A percentile compares a stretch with the other conserved stretches of the same genome.
Conservation (phyloP, 2,797 vertebrate species). For the Ambastaia sidthimunki region DNA sequence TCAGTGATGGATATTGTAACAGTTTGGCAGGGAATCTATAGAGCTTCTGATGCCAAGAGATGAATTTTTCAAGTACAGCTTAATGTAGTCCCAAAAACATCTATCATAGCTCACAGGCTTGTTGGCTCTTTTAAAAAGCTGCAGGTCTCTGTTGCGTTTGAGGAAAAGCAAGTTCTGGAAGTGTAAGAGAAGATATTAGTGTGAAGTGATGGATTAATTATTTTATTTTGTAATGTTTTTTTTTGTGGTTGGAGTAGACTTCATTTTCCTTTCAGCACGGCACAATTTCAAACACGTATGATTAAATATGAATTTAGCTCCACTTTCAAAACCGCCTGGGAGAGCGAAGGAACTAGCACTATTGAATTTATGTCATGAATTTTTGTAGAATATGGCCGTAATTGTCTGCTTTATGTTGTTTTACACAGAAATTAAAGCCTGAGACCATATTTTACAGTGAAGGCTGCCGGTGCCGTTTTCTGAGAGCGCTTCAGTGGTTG, state of each 20-base stretch:
- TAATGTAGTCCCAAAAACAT: slow-evolving; percentile 33
- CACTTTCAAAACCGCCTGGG: slow-evolving; percentile 48
- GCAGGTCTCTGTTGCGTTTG: slow-evolving; percentile 7
- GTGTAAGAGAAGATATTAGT: slow-evolving; percentile 36
- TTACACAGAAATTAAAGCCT: slow-evolving; percentile 63
- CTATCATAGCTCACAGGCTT: slow-evolving; percentile 26
- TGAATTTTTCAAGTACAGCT: slow-evolving; percentile 49
- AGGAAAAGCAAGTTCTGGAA: background rate
- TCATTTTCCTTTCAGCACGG: slow-evolving; percentile 50
- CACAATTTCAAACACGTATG: slow-evolving; percentile 56
- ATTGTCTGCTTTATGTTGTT: slow-evolving; percentile 63
- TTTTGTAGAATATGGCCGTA: slow-evolving; percentile 59
- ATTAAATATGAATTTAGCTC: slow-evolving; percentile 57
- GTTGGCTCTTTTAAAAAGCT: slow-evolving; percentile 28
- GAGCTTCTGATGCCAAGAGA: slow-evolving; percentile 41
- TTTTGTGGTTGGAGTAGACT: slow-evolving; percentile 44
- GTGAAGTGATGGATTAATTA: slow-evolving; percentile 37
- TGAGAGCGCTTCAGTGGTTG: background rate
- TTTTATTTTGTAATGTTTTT: slow-evolving; percentile 51
- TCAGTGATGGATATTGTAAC: slow-evolving; percentile 53
- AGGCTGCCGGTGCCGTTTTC: background rate
- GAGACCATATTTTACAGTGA: slow-evolving; percentile 50
- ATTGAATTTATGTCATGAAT: slow-evolving; percentile 61
- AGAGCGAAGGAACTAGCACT: slow-evolving; percentile 47
- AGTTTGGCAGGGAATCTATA: slow-evolving; percentile 54